Conservation (phyloP, 2,797 vertebrate genomes). For the Gallinago stenura region DNA sequence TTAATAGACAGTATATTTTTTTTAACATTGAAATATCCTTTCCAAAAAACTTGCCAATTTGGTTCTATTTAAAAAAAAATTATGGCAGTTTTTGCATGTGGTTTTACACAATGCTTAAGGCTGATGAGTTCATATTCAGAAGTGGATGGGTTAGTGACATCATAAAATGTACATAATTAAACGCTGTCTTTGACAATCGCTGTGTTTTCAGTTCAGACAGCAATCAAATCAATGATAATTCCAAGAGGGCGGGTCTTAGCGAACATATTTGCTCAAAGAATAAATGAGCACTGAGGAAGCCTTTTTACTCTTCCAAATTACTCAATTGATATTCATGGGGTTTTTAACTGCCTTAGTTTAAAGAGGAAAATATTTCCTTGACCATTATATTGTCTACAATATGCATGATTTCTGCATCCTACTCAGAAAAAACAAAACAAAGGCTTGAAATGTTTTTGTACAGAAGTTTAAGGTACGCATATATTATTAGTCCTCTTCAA, state of each 20-base stretch:
- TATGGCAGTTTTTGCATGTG: slow-evolving; percentile 66
- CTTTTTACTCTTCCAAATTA: slow-evolving; percentile 45
- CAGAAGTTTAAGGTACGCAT: slow-evolving; percentile 52
- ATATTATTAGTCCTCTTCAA: slow-evolving; percentile 55
- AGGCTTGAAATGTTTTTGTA: slow-evolving; percentile 57
- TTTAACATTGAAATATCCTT: slow-evolving; percentile 63
- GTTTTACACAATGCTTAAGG: slow-evolving; percentile 68
- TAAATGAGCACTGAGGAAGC: slow-evolving; percentile 46
- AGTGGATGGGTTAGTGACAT: slow-evolving; percentile 56
- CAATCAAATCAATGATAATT: slow-evolving; percentile 44
- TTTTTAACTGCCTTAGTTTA: slow-evolving; percentile 67
- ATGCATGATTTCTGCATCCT: slow-evolving; percentile 73
- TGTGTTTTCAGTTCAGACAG: slow-evolving; percentile 54
- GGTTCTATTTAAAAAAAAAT: slow-evolving; percentile 67
- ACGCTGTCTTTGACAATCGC: slow-evolving; percentile 72
- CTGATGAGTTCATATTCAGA: slow-evolving; percentile 60
- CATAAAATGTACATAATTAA: slow-evolving; percentile 68
- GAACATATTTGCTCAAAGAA: slow-evolving; percentile 47
- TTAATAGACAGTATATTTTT: slow-evolving; percentile 70
- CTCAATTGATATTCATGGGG: slow-evolving; percentile 28
- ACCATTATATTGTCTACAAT: slow-evolving; percentile 57
- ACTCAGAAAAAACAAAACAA: slow-evolving; percentile 22
- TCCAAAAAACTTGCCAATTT: slow-evolving; percentile 67
- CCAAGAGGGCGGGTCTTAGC: slow-evolving; percentile 9
- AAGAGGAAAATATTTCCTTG: slow-evolving; percentile 55